Evolutionary conservation across 2,888 invertebrate genomes (phyloP).

Genomic region (Pristionchus fissidentatus): DNA sequence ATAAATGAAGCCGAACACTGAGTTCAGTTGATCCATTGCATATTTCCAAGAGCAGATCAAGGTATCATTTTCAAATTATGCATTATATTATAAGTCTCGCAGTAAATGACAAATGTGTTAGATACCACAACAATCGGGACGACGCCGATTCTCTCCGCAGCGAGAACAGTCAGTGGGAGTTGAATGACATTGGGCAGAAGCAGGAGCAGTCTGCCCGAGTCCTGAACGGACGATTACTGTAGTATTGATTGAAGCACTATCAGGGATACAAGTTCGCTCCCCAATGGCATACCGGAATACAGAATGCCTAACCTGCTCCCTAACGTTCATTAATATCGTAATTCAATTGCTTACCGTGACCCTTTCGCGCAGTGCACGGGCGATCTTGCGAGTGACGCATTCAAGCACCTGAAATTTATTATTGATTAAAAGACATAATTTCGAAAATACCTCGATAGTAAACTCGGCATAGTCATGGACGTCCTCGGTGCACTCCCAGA

Average conservation of each 20-base stretch:
- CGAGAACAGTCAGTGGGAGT: constrained; percentile 90
- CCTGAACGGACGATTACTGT: background rate
- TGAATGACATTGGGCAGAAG: constrained; percentile 98
- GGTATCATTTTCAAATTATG: too few species aligned
- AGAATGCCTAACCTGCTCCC: too few species aligned
- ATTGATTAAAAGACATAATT: background rate
- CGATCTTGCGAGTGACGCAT: constrained; percentile 55
- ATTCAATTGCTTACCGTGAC: constrained; percentile 32
- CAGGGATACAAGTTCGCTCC: too few species aligned
- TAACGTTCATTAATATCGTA: background rate
- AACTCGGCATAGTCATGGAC: constrained; percentile 64
- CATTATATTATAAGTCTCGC: background rate
- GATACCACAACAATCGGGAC: constrained; percentile 91
- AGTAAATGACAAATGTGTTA: constrained; percentile 12
- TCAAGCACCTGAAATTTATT: constrained; percentile 48
- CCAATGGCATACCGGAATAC: background rate
- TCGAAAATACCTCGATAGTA: constrained; percentile 49
- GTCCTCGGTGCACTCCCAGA: constrained; percentile 62
- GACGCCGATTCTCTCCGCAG: constrained; percentile 93
- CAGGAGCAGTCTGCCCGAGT: constrained; percentile 88
- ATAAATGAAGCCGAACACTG: too few species aligned
- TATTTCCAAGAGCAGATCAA: too few species aligned
- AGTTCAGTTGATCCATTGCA: too few species aligned
- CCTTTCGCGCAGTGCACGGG: constrained; percentile 44
- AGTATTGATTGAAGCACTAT: background rate